Evolutionary conservation across 2,113 vertebrate genomes (phyloP), one percentile per base, ranked within the genome.

Genomic region (Hemibagrus wyckioides): DNA sequence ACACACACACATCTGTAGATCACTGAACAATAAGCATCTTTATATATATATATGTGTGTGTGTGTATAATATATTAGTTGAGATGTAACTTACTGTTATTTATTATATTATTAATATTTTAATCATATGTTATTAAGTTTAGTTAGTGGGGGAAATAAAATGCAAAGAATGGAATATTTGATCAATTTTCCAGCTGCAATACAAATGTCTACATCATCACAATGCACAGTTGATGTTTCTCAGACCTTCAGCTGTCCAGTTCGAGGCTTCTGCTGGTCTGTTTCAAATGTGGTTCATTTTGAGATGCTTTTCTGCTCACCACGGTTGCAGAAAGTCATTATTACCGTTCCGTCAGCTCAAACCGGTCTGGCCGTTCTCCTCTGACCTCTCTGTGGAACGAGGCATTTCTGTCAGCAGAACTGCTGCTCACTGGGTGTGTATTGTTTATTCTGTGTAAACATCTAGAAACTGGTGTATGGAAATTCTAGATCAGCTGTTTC

Each of bases 1-100:
- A 48, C 85, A 89, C 90, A 91, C 44, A 48, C 36, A 88, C 91
- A 92, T 92, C 91, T 54, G 30, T n/a, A 36, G 3, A 57, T 21
- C 11, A 14, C 39, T 28, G 1, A 76, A 48, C 73, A 6, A 28
- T 25, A 73, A 25, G 10, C 33, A 19, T 19, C 10, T 19, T 17
- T 9, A 30, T 33, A 4, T 33, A 19, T 67, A 28, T 61, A 2
- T 61, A 25, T 59, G 21, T 28, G 10, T 63, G 3, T n/a, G 1
- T n/a, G 4, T n/a, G 28, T 30, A 1, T 14, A 13, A n/a, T 30
- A 28, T 63, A 28, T 25, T 21, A n/a, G 28, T 30, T 61, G 25
- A 2, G n/a, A 61, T 61, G 59, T 10, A n/a, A 10, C 59, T 25
- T 61, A 11, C 10, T 6, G 21, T 19, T 19, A 56, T 4, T 15